Evolutionary conservation across 1,140 invertebrate genomes (phyloP).

Genomic region (Telenomus remus): DNA sequence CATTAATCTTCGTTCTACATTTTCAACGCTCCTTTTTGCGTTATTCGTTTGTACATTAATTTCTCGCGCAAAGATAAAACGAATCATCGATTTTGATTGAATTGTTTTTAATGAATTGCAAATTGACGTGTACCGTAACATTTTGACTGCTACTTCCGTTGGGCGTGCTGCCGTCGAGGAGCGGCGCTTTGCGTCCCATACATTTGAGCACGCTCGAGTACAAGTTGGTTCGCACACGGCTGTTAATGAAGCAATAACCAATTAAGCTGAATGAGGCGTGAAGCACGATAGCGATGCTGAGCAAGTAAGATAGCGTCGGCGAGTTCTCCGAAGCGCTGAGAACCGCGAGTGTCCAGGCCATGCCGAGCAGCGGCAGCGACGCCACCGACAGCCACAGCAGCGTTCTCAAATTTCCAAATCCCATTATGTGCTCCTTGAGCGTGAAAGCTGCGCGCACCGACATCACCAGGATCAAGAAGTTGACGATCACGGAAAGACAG

Average conservation of each 20-base stretch:
- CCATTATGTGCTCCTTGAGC: constrained; percentile 91
- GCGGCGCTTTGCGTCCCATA: constrained; percentile 89
- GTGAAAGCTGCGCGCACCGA: constrained; percentile 93
- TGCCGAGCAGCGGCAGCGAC: constrained; percentile 84
- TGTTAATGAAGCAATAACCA: constrained; percentile 89
- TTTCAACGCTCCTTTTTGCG: no score
- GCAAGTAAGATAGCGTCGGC: constrained; percentile 82
- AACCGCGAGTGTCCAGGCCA: constrained; percentile 88
- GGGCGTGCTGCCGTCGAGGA: constrained; percentile 83
- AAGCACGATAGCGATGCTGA: constrained; percentile 82
- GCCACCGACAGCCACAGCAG: constrained; percentile 89
- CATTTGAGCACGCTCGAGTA: constrained; percentile 82
- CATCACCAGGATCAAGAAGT: constrained; percentile 87
- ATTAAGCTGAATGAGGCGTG: constrained; percentile 87
- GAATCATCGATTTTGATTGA: no score
- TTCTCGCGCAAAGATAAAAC: no score
- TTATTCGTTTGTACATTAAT: no score
- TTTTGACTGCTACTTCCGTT: constrained; percentile 83
- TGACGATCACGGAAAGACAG: constrained; percentile 84
- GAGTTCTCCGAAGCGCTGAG: constrained; percentile 87
- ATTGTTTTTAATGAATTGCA: constrained; percentile 51
- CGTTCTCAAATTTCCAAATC: constrained; percentile 92
- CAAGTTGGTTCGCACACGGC: constrained; percentile 83
- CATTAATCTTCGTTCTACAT: no score
- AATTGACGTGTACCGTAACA: constrained; percentile 79